Conservation (phyloP, 2,888 invertebrate genomes). For the Drosophila mulleri region DNA sequence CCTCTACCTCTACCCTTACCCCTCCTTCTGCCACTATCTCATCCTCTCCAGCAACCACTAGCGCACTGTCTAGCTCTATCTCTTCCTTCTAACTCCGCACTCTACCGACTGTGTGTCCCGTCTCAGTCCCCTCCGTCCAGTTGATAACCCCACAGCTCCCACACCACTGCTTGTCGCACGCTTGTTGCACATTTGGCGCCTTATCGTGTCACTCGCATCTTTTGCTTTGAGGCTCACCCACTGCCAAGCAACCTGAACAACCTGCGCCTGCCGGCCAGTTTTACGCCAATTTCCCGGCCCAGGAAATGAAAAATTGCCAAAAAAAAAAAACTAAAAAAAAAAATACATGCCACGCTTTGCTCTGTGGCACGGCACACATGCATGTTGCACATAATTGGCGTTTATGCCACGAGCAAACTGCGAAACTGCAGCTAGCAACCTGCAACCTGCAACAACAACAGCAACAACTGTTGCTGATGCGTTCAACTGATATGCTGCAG, state of each 20-base stretch:
- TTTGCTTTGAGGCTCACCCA: slow-evolving; percentile 48
- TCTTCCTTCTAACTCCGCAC: no score
- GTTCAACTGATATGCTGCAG: slow-evolving; percentile 66
- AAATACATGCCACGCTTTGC: slow-evolving; percentile 70
- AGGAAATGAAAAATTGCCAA: slow-evolving; percentile 77
- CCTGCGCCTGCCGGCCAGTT: slow-evolving; percentile 34
- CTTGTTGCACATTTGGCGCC: slow-evolving; percentile 75
- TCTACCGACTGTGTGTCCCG: no score
- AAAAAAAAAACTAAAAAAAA: slow-evolving; percentile 24
- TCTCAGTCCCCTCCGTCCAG: no score
- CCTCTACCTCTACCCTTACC: background rate
- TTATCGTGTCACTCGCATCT: slow-evolving; percentile 68
- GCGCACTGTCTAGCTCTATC: background rate
- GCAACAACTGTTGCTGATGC: slow-evolving; percentile 68
- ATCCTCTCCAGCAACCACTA: no score
- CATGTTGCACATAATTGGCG: slow-evolving; percentile 76
- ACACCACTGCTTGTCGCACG: slow-evolving; percentile 36
- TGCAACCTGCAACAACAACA: slow-evolving; percentile 47
- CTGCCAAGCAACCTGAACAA: slow-evolving; percentile 38
- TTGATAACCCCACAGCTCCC: background rate
- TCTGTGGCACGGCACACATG: slow-evolving; percentile 38
- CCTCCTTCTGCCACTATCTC: background rate
- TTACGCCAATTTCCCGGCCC: slow-evolving; percentile 55
- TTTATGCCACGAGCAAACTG: slow-evolving; percentile 77
- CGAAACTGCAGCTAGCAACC: slow-evolving; percentile 60